Conservation (phyloP, 2,888 invertebrate species). For the Magallana nippona region DNA sequence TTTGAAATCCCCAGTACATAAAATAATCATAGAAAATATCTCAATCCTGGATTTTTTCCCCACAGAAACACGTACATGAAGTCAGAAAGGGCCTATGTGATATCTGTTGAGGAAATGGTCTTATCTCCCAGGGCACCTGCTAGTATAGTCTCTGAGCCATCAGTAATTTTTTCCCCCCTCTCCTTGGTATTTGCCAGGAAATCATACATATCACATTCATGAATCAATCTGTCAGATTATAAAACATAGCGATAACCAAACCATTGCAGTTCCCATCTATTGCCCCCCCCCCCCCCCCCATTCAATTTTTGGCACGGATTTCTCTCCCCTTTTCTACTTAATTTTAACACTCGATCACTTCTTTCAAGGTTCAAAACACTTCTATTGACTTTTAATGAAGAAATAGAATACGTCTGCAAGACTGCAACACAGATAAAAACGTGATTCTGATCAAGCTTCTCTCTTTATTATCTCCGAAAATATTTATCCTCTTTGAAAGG, state of each 20-base stretch:
- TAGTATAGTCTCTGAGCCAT: not conserved
- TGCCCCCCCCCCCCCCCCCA: not conserved
- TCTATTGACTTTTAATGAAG: conserved; percentile 4
- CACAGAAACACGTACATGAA: too few relatives aligned
- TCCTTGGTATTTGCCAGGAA: not conserved
- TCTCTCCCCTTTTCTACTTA: not conserved
- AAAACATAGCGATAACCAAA: conserved; percentile 18
- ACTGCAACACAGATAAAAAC: not conserved
- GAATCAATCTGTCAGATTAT: conserved; percentile 33
- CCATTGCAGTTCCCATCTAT: not conserved
- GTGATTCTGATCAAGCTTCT: not conserved
- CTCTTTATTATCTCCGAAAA: too few relatives aligned
- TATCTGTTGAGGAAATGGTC: not conserved
- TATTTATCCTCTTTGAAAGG: too few relatives aligned
- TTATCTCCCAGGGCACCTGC: not conserved
- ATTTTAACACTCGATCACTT: not conserved
- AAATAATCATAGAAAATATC: too few relatives aligned
- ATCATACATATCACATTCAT: conserved; percentile 11
- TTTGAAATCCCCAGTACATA: too few relatives aligned
- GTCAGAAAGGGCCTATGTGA: not conserved
- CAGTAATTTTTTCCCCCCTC: not conserved
- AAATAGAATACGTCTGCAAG: not conserved
- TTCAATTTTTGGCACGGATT: conserved; percentile 10
- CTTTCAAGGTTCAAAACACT: not conserved
- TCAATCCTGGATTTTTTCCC: too few relatives aligned